Evolutionary conservation across 2,888 invertebrate species (phyloP), one percentile per base, ranked within the genome.

Genomic region (Andrena dorsata): DNA sequence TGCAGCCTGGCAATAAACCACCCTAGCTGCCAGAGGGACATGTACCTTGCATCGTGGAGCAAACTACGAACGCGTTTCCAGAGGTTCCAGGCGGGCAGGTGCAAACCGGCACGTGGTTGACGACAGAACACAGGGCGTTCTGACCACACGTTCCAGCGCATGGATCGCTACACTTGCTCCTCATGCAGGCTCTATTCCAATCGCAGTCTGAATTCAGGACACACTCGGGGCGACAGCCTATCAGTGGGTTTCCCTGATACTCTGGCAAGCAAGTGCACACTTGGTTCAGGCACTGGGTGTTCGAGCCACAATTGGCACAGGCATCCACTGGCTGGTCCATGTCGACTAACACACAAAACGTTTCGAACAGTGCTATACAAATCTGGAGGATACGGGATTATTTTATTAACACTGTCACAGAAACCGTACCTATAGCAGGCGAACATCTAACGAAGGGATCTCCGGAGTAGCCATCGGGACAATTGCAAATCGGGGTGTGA

Each of bases 151-250:
- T 96, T 87, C 96, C 96, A 32, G 95, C 95, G 89, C 97, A 97
- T 20, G 97, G 97, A 92, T 97, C 96, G 6, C 94, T 92, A 91
- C 97, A 97, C 94, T 97, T 97, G 90, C 96, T 96, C 88, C 95
- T 95, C 53, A 96, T 95, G 91, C 98, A 98, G 70, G 97, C 96
- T 90, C 95, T 96, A 87, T 96, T 95, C 78, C 95, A 90, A 0
- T 96, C 91, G 92, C 97, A 97, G 86, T 97, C 97, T 71, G 95
- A 95, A 91, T 96, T 97, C 23, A 96, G 94, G 16, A 97, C 95
- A 92, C 97, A 97, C 94, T 97, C 97, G 6, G 97, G 97, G 84
- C 96, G 95, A 90, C 97, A 97, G 28, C 96, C 96, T 41, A 95
- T 93, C 90, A 96, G 96, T 49, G 97, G 97, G 94, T 97, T 96